phyloP scores from a whole-genome alignment of 2,113 vertebrate genomes.

The Eudyptes chrysolophus region DNA sequence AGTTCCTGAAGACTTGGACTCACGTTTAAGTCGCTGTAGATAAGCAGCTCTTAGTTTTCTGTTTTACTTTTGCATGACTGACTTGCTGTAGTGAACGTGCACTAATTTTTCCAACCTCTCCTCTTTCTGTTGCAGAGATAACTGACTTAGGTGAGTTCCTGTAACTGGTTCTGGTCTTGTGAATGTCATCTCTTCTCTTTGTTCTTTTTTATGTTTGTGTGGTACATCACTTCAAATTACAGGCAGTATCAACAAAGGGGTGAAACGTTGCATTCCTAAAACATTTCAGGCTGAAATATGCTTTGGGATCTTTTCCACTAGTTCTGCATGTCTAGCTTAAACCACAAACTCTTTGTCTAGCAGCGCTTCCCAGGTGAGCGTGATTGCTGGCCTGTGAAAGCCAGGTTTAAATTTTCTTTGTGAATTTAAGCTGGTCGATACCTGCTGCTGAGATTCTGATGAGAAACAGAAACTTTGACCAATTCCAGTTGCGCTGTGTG shows the following conservation, averaged over 20 bases:
- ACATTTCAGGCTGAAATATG: neutral
- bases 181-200: neutral
- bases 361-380: neutral
- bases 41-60: neutral
- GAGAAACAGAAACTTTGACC: neutral
- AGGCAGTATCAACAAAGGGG: neutral
- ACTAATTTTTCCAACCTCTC: conserved; percentile 66
- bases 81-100: conserved; percentile 10
- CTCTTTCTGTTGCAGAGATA: conserved; percentile 82
- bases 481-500: neutral
- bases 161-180: neutral
- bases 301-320: neutral
- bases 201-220: neutral
- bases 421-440: neutral
- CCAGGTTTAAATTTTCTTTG: neutral
- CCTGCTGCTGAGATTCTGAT: neutral
- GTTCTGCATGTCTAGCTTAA: neutral
- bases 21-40: neutral
- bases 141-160: conserved; percentile 82
- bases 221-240: neutral
- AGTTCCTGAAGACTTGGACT: neutral
- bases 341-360: neutral
- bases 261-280: neutral
- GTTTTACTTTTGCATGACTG: neutral
- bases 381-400: neutral